Base-by-base conservation (phyloP, 1,140 invertebrate species). In the Copidosoma floridanum region DNA sequence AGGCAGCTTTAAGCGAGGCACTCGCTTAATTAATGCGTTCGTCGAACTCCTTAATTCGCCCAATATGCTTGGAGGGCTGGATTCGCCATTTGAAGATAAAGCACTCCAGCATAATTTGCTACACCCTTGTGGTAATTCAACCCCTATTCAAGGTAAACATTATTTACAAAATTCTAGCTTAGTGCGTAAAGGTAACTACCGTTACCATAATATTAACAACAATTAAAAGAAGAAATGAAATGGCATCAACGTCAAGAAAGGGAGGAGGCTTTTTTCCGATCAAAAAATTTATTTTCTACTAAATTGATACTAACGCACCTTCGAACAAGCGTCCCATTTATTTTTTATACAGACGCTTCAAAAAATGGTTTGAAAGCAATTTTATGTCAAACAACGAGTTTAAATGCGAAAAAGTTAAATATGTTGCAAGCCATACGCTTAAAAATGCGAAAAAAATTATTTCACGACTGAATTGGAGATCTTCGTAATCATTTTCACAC, bases 291-390 rank as follows among this genome's bases (percentile, higher is more conserved):
- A 12, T 61, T 61, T 16, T 23, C 54, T 6, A 20, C 54, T 12
- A 35, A 47, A 1, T 41, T 54, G 1, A 14, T 61, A 3, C 27
- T 61, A 14, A 40, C 54, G 7, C 50, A 61, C 53, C 59, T 44
- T 1, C 21, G 47, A 38, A 43, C 41, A 27, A 27, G 3, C 6
- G 43, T 37, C 18, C n/a, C 18, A 14, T 62, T 40, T 27, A 8
- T 14, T 0, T 26, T 62, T 38, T 41, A 38, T 2, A 57, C 60
- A 1, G 53, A 62, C 24, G 60, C 60, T 2, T 56, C 53, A 20
- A 24, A 51, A 18, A 8, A 16, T 2, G 60, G 53, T 8, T 24
- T 62, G n/a, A 53, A 53, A 23, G 53, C 53, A 16, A 26, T 51
- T 0, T n/a, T 57, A 3, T 40, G 27, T 20, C 60, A 62, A 27